These are phyloP conservation scores for Proteles cristata DNA, from an alignment of 2,113 vertebrate species.

Conservation along the genomic window DNA sequence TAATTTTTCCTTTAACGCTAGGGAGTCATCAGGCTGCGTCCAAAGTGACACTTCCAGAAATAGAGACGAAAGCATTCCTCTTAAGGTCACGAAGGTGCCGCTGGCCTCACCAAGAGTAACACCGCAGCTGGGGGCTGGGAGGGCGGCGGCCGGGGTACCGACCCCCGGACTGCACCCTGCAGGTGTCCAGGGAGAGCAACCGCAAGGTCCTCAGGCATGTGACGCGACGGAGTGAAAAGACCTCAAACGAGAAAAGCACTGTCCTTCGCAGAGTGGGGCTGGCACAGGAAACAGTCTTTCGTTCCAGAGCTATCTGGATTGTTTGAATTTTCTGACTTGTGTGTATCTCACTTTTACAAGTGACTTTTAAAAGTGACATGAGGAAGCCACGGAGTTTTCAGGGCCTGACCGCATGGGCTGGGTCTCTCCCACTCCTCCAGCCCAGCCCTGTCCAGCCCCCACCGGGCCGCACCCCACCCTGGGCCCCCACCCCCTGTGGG, in stretches of 20 bases:
- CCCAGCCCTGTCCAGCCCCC: accelerated
- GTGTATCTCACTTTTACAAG: neutral
- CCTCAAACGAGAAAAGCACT: neutral
- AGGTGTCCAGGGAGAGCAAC: neutral
- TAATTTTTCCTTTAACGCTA: neutral
- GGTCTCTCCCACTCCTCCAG: no score
- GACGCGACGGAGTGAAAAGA: neutral
- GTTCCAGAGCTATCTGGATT: neutral
- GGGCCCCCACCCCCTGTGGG: neutral
- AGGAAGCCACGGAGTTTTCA: neutral
- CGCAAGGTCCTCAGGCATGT: accelerated
- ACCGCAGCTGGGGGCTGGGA: neutral
- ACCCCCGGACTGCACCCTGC: neutral
- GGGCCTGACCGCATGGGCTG: neutral
- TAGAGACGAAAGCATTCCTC: neutral
- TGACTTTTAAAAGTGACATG: no score
- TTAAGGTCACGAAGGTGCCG: neutral
- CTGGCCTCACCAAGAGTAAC: neutral
- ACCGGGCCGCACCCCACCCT: neutral
- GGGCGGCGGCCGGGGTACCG: accelerated
- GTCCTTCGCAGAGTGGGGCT: neutral
- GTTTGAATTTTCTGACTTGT: neutral
- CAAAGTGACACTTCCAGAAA: neutral
- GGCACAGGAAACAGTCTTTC: accelerated
- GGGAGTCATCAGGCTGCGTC: neutral